A percentile compares a stretch with the other conserved stretches of the same genome.
Evolutionary conservation across 1,140 invertebrate species (phyloP).

Genomic region (Caligus rogercresseyi): DNA sequence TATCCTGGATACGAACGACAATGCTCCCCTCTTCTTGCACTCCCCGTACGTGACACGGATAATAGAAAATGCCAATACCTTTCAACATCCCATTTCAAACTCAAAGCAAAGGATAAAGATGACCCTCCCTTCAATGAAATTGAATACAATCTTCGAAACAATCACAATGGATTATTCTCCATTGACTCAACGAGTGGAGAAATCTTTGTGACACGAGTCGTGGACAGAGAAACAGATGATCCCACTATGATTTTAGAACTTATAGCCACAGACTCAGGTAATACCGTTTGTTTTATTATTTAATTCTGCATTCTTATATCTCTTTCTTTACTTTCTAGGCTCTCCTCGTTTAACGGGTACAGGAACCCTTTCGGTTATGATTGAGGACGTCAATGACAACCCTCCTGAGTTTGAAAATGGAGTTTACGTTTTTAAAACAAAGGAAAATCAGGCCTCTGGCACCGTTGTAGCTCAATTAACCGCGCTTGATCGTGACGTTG

Average conservation of each 20-base stretch:
- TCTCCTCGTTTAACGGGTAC: constrained; percentile 54
- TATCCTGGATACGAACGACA: constrained; percentile 85
- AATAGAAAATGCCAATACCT: constrained; percentile 52
- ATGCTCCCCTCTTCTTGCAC: constrained; percentile 71
- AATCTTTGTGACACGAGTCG: constrained; percentile 53
- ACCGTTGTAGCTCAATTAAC: not conserved
- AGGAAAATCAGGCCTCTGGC: constrained; percentile 23
- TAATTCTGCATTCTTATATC: not conserved
- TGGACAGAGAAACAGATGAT: constrained; percentile 58
- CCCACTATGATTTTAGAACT: constrained; percentile 61
- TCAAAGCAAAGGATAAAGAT: constrained; percentile 70
- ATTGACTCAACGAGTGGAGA: constrained; percentile 75
- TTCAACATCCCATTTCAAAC: constrained; percentile 53
- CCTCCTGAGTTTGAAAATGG: constrained; percentile 27
- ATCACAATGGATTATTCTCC: constrained; percentile 56
- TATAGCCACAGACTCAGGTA: constrained; percentile 80
- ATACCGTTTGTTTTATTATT: constrained; percentile 27
- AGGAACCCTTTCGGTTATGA: constrained; percentile 62
- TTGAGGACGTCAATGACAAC: constrained; percentile 52
- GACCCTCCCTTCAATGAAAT: constrained; percentile 73
- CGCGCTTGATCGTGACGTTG: not conserved
- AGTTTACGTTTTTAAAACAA: constrained; percentile 22
- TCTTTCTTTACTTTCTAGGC: constrained; percentile 8
- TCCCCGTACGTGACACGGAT: constrained; percentile 77
- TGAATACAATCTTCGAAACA: constrained; percentile 77